Conservation (phyloP, 2,113 vertebrate genomes). For the Odontesthes bonariensis region DNA sequence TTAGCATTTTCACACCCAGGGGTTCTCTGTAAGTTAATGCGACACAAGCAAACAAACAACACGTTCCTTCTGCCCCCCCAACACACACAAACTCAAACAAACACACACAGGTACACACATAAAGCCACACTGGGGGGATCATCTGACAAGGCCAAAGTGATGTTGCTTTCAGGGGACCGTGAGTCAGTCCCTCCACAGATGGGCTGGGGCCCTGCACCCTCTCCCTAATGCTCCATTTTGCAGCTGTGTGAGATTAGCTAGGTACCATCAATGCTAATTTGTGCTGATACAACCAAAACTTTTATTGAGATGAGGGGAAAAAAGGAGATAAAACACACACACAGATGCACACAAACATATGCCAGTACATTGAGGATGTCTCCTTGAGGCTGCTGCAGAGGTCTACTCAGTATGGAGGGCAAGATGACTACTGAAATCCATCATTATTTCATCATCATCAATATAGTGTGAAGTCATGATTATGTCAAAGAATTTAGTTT, state of each 20-base stretch:
- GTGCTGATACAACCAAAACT: constrained; percentile 84
- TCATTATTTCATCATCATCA: constrained; percentile 28
- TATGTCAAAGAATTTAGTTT: not conserved
- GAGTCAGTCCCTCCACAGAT: constrained; percentile 78
- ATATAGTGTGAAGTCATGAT: not conserved
- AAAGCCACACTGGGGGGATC: constrained; percentile 69
- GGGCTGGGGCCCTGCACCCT: constrained; percentile 77
- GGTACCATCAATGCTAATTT: constrained; percentile 85
- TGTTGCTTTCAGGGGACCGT: constrained; percentile 78
- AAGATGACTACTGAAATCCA: constrained; percentile 15
- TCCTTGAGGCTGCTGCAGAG: constrained; percentile 68
- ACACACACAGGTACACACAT: constrained; percentile 35
- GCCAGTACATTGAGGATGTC: constrained; percentile 35
- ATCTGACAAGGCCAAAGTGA: constrained; percentile 80
- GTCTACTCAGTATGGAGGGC: constrained; percentile 21
- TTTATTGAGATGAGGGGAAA: constrained; percentile 70
- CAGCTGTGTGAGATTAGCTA: constrained; percentile 83
- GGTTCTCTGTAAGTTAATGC: constrained; percentile 67
- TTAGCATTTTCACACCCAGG: constrained; percentile 48
- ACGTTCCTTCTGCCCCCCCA: constrained; percentile 8
- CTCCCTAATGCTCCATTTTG: constrained; percentile 80
- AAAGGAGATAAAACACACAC: constrained; percentile 55
- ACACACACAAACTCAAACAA: not conserved
- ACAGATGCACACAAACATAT: constrained; percentile 26
- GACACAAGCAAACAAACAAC: constrained; percentile 59